Conservation (phyloP, 1,140 invertebrate species). For the Agraylea sexmaculata region DNA sequence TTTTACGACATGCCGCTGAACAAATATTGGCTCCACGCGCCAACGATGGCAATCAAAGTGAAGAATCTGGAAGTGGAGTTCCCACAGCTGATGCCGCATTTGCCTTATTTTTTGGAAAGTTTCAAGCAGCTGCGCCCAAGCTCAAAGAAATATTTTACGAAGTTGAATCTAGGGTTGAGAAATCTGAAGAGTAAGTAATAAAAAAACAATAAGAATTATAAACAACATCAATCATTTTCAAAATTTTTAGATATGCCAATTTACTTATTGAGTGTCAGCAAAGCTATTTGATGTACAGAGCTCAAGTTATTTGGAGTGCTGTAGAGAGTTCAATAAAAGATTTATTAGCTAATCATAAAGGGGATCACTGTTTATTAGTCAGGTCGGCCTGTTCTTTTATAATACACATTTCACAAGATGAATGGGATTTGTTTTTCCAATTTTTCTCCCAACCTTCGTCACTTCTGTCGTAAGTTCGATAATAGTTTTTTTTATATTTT, state of each 20-base stretch:
- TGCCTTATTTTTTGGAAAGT: conserved; percentile 88
- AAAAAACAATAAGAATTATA: not conserved
- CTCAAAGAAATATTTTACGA: conserved; percentile 69
- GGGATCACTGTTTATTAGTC: conserved; percentile 81
- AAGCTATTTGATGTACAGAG: conserved; percentile 69
- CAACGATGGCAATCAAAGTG: conserved; percentile 30
- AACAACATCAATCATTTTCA: not conserved
- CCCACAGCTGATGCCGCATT: conserved; percentile 60
- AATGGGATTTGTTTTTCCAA: conserved; percentile 78
- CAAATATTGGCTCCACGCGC: conserved; percentile 45
- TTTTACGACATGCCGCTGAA: conserved; percentile 65
- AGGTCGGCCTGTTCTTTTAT: conserved; percentile 80
- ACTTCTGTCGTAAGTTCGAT: conserved; percentile 51
- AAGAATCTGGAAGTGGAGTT: conserved; percentile 24
- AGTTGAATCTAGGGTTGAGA: conserved; percentile 63
- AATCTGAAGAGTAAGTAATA: conserved; percentile 51
- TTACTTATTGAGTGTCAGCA: conserved; percentile 74
- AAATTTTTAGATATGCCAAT: conserved; percentile 51
- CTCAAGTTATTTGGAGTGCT: conserved; percentile 60
- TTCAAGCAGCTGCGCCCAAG: conserved; percentile 76
- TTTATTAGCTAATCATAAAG: conserved; percentile 53
- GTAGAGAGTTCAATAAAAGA: conserved; percentile 65
- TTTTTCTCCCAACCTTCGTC: conserved; percentile 64
- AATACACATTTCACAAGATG: conserved; percentile 85
- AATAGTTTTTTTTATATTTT: not conserved